Conservation (phyloP, 2,888 invertebrate genomes). For the Patella caerulea region DNA sequence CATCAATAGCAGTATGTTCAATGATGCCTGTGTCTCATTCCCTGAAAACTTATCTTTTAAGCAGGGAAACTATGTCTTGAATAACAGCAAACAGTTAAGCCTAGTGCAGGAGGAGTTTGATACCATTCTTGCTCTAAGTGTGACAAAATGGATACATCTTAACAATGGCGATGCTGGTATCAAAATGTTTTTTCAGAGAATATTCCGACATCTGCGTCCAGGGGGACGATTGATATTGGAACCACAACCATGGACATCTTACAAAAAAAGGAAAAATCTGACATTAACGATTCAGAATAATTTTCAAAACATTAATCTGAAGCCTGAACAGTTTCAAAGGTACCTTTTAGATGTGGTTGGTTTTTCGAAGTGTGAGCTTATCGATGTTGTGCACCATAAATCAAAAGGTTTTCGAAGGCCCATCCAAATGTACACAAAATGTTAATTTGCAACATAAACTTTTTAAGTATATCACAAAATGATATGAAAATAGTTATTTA, state of each 20-base stretch:
- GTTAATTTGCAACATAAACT: slow-evolving; percentile 28
- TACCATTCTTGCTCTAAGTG: slow-evolving; percentile 92
- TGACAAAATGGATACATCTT: slow-evolving; percentile 98
- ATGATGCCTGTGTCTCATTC: no score
- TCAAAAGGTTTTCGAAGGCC: slow-evolving; percentile 78
- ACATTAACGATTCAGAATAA: slow-evolving; percentile 78
- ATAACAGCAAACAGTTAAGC: slow-evolving; percentile 85
- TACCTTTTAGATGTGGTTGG: slow-evolving; percentile 91
- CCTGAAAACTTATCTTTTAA: background rate
- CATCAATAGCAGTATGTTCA: no score
- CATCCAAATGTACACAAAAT: slow-evolving; percentile 65
- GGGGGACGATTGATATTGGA: slow-evolving; percentile 95
- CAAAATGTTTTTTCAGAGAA: slow-evolving; percentile 90
- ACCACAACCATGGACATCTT: slow-evolving; percentile 95
- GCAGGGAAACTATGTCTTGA: slow-evolving; percentile 94
- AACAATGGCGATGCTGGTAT: slow-evolving; percentile 97
- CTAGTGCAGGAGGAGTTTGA: slow-evolving; percentile 93
- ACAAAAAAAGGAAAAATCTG: slow-evolving; percentile 78
- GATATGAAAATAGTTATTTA: no score
- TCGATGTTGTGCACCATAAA: slow-evolving; percentile 85
- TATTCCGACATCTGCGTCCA: slow-evolving; percentile 90
- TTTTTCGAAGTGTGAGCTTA: slow-evolving; percentile 88
- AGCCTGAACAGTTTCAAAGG: slow-evolving; percentile 93
- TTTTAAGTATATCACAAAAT: no score
- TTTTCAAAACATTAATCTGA: slow-evolving; percentile 75